phyloP scores from a whole-genome alignment of 2,113 vertebrate species.

The Chaetura pelagica region DNA sequence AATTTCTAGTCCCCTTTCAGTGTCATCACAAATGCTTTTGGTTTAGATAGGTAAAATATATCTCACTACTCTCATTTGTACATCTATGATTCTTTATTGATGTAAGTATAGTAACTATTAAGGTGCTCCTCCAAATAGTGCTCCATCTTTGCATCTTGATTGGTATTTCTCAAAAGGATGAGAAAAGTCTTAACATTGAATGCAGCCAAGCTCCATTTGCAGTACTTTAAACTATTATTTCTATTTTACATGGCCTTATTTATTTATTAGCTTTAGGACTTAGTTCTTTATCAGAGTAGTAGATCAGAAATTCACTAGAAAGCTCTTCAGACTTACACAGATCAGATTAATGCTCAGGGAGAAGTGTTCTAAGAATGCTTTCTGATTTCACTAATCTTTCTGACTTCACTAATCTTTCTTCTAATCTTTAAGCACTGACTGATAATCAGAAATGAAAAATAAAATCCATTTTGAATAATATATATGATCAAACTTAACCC shows the following conservation, averaged over 20 bases:
- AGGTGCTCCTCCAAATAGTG: neutral
- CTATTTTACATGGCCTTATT: neutral
- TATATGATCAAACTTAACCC: too few species aligned
- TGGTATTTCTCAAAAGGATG: neutral
- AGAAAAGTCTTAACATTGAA: neutral
- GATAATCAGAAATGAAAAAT: neutral
- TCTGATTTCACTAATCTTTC: neutral
- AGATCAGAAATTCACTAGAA: neutral
- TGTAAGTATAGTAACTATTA: neutral
- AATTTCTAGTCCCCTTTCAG: neutral
- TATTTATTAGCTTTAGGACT: neutral
- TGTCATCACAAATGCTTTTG: rapidly evolving
- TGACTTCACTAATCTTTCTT: neutral
- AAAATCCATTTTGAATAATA: too few species aligned
- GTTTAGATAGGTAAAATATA: neutral
- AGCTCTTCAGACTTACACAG: neutral
- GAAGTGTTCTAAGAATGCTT: neutral
- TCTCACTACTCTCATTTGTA: neutral
- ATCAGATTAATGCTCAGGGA: neutral
- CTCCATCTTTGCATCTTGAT: neutral
- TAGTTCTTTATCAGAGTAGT: neutral
- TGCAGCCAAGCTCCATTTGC: neutral
- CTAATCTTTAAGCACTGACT: neutral
- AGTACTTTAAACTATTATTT: neutral
- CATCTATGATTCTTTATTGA: neutral